These are phyloP conservation scores for Netelia fuscicornis DNA, from an alignment of 2,888 invertebrate species.

Conservation along the genomic window DNA sequence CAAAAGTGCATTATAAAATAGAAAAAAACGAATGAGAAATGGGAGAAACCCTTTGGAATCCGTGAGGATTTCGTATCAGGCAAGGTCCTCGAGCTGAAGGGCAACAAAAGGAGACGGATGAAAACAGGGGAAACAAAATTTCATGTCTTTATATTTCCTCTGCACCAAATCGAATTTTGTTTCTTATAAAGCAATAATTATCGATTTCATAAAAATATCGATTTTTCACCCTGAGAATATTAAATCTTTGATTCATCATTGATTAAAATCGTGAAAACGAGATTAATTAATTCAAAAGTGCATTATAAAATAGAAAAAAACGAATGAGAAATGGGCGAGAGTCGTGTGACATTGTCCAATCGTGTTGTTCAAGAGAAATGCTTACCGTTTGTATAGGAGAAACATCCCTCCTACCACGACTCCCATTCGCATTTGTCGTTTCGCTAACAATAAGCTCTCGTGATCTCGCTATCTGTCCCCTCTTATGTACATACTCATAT, in stretches of 20 bases:
- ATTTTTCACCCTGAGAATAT: no score
- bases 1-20: neutral
- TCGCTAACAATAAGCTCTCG: constrained; percentile 51
- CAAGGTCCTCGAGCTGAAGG: constrained; percentile 23
- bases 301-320: neutral
- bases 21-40: neutral
- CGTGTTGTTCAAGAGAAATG: constrained; percentile 28
- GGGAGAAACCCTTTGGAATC: constrained; percentile 23
- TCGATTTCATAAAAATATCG: neutral
- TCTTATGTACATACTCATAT: constrained; percentile 10
- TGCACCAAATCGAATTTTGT: neutral
- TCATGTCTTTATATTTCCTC: neutral
- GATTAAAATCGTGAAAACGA: neutral
- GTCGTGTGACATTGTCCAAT: constrained; percentile 49
- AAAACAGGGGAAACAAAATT: constrained; percentile 3
- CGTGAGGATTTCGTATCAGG: constrained; percentile 44
- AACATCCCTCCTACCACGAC: constrained; percentile 40
- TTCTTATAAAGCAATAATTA: neutral
- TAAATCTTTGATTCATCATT: no score
- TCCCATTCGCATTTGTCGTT: constrained; percentile 42
- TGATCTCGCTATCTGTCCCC: constrained; percentile 50
- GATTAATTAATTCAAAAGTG: neutral
- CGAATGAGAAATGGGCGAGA: neutral
- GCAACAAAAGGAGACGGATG: neutral
- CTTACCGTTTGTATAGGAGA: constrained; percentile 19